Conservation (phyloP, 2,113 vertebrate genomes). For the Apodemus sylvaticus region DNA sequence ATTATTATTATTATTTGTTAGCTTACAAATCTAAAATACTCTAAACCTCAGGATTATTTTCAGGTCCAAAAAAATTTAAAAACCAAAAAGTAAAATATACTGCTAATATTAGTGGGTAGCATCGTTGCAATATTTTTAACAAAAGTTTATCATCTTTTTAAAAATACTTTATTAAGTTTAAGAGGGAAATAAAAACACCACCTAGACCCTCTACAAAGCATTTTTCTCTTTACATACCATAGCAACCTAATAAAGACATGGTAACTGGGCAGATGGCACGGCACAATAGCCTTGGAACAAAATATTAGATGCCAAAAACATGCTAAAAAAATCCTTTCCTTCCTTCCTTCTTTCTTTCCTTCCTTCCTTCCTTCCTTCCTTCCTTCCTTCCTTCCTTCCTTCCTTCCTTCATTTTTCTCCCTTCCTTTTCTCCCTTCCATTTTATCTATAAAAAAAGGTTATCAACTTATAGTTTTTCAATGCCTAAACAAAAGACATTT, state of each 20-base stretch:
- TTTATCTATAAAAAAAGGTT: constrained; percentile 32
- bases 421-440: not conserved
- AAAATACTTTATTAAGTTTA: constrained; percentile 50
- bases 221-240: constrained; percentile 69
- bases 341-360: too few relatives aligned
- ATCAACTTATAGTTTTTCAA: not conserved
- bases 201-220: constrained; percentile 64
- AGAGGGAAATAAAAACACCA: constrained; percentile 38
- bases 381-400: too few relatives aligned
- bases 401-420: not conserved
- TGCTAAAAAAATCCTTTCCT: too few relatives aligned
- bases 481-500: constrained; percentile 8
- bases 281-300: constrained; percentile 66
- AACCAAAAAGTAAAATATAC: constrained; percentile 6
- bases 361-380: too few relatives aligned
- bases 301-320: constrained; percentile 67
- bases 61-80: constrained; percentile 42
- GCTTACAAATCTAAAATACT: constrained; percentile 19
- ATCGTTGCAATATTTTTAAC: constrained; percentile 56
- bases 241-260: constrained; percentile 72
- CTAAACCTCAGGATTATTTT: not conserved
- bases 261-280: constrained; percentile 67
- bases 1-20: not conserved
- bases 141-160: constrained; percentile 46
- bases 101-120: constrained; percentile 4